phyloP scores from a whole-genome alignment of 2,888 invertebrate genomes.

The Doris montereyensis region DNA sequence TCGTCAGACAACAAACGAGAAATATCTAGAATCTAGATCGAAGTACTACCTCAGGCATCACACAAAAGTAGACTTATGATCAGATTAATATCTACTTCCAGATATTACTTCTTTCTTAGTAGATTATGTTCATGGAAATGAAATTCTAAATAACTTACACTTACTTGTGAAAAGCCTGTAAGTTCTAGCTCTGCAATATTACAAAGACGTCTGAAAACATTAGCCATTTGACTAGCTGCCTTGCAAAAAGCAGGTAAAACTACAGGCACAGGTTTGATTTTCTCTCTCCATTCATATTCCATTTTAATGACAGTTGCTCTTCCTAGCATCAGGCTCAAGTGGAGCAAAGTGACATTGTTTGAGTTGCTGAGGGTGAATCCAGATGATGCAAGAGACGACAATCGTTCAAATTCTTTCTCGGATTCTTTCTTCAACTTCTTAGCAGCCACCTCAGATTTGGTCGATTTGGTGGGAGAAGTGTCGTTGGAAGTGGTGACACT shows the following conservation, averaged over 20 bases:
- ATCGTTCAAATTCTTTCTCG: slow-evolving; percentile 38
- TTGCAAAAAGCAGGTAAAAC: neutral
- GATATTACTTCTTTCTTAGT: too few relatives aligned
- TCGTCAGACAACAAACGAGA: too few relatives aligned
- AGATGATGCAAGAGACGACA: slow-evolving; percentile 54
- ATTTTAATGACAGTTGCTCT: slow-evolving; percentile 70
- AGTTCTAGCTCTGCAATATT: slow-evolving; percentile 68
- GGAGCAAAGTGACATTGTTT: slow-evolving; percentile 88
- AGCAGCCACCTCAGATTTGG: neutral
- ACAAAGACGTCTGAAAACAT: slow-evolving; percentile 63
- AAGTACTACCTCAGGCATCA: too few relatives aligned
- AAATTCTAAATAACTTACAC: slow-evolving; percentile 27
- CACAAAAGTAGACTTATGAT: too few relatives aligned
- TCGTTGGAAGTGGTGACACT: slow-evolving; percentile 3
- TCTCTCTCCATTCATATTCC: slow-evolving; percentile 73
- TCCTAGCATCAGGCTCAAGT: slow-evolving; percentile 85
- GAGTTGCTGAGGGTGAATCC: slow-evolving; percentile 88
- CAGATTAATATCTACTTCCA: too few relatives aligned
- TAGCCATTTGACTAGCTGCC: slow-evolving; percentile 52
- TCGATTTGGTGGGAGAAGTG: slow-evolving; percentile 28
- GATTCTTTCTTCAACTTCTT: slow-evolving; percentile 36
- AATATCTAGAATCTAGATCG: too few relatives aligned
- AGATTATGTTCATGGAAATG: too few relatives aligned
- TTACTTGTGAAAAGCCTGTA: slow-evolving; percentile 51
- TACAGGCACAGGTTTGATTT: slow-evolving; percentile 37